Conservation (phyloP, 2,888 invertebrate genomes). For the Hypena proboscidalis region DNA sequence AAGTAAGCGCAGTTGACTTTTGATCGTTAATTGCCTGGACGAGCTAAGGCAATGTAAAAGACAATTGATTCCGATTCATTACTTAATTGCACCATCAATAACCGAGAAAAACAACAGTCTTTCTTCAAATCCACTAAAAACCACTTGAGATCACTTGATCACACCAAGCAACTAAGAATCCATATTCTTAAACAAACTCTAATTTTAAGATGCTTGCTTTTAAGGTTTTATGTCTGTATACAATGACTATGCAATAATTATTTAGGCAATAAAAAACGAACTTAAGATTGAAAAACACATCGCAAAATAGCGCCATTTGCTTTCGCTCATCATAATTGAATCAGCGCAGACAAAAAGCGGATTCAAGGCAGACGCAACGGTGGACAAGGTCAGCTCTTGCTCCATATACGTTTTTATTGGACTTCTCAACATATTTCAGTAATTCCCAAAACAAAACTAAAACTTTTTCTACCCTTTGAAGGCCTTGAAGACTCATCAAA, state of each 20-base stretch:
- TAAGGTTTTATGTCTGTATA: too few species aligned
- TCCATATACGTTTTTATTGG: constrained; percentile 16
- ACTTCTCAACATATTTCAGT: neutral
- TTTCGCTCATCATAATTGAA: constrained; percentile 38
- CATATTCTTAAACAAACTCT: too few species aligned
- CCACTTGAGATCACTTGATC: too few species aligned
- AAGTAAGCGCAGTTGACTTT: constrained; percentile 42
- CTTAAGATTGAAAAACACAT: too few species aligned
- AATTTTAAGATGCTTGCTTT: too few species aligned
- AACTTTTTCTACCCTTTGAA: neutral
- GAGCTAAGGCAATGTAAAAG: constrained; percentile 30
- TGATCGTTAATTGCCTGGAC: constrained; percentile 35
- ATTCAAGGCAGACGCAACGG: constrained; percentile 22
- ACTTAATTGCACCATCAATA: constrained; percentile 19
- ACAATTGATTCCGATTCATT: constrained; percentile 31
- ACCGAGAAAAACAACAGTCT: too few species aligned
- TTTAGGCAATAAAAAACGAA: too few species aligned
- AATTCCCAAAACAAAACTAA: neutral
- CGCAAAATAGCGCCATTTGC: constrained; percentile 19
- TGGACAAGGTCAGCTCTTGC: constrained; percentile 40
- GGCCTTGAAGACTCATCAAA: constrained; percentile 16
- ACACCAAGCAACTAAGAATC: too few species aligned
- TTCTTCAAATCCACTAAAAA: too few species aligned
- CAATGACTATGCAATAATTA: too few species aligned
- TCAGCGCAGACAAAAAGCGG: constrained; percentile 21